A percentile compares a stretch with the other conserved stretches of the same genome.
Evolutionary conservation across 1,140 invertebrate genomes (phyloP).

Genomic region (Orius insidiosus): DNA sequence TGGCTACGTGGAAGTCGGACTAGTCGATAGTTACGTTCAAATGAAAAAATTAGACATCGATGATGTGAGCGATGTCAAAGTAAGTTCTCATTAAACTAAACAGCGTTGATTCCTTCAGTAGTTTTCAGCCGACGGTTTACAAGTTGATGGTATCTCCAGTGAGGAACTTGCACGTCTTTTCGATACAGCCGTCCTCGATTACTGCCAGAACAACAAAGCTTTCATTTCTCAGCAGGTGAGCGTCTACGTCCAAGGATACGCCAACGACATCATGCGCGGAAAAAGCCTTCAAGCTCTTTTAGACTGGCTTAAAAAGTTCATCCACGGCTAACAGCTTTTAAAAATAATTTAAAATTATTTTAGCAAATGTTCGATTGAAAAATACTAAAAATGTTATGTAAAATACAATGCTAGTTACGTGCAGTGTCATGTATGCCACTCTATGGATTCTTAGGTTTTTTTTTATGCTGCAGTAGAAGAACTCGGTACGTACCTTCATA

Average conservation of each 20-base stretch:
- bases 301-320: conserved; percentile 8
- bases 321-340: not conserved
- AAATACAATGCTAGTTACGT: no score
- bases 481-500: no score
- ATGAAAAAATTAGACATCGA: conserved; percentile 5
- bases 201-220: conserved; percentile 2
- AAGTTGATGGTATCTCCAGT: conserved; percentile 1
- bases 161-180: conserved; percentile 7
- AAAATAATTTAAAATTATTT: no score
- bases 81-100: not conserved
- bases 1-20: conserved; percentile 3
- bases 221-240: not conserved
- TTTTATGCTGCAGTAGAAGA: no score
- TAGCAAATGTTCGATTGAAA: no score
- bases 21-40: conserved; percentile 3
- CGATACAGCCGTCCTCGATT: not conserved
- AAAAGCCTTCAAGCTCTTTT: conserved; percentile 2
- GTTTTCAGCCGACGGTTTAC: conserved; percentile 8
- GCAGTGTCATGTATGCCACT: no score
- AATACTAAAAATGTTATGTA: no score
- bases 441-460: no score
- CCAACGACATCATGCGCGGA: conserved; percentile 9
- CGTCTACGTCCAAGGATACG: not conserved
- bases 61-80: conserved; percentile 2
- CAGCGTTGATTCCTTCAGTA: no score